Evolutionary conservation across 2,888 invertebrate genomes (phyloP), one percentile per base, ranked within the genome.

Genomic region (Mythimna albipuncta): DNA sequence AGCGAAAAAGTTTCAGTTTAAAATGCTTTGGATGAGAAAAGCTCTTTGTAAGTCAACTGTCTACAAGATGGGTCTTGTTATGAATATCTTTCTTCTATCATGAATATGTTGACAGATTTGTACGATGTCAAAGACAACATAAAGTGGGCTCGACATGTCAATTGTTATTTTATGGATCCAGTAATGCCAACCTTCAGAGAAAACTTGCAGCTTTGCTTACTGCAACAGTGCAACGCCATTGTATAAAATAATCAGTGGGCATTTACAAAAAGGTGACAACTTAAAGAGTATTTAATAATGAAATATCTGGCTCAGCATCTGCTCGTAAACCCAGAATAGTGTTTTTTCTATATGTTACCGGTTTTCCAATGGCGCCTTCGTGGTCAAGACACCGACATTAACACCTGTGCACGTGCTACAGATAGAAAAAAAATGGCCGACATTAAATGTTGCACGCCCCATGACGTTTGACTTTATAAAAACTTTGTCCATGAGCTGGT

Each of bases 391-490:
- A 61, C 69, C 77, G 75, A 70, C 65, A 66, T 69, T 73, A 67
- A 75, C 81, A 79, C 81, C 84, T 81, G 82, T 82, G 84, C 85
- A 85, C 85, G 84, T 85, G 85, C 81, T 72, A 84, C 44, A 54
- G n/a, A 64, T 21, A 11, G 5, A 64, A 76, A 82, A 26, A 79
- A 79, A 80, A 80, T 63, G 62, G 52, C 64, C 41, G 69, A 64
- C 38, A 26, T 63, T 65, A 57, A 66, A 71, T 63, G 55, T 59
- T 54, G 13, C 21, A 47, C 57, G 19, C 64, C 16, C 57, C 64
- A 11, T 58, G 73, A 73, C 41, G 64, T 63, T 58, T 58, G 73
- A 47, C 32, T 41, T 74, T 32, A n/a, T n/a, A 21, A 52, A 21
- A 35, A 44, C 11, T 7, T n/a, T 41, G 13, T 72, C n/a, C 59